Percentiles rank a stretch among this genome's conserved stretches.
phyloP scores from a whole-genome alignment of 1,140 invertebrate species.

The Zaprionus ghesquierei region DNA sequence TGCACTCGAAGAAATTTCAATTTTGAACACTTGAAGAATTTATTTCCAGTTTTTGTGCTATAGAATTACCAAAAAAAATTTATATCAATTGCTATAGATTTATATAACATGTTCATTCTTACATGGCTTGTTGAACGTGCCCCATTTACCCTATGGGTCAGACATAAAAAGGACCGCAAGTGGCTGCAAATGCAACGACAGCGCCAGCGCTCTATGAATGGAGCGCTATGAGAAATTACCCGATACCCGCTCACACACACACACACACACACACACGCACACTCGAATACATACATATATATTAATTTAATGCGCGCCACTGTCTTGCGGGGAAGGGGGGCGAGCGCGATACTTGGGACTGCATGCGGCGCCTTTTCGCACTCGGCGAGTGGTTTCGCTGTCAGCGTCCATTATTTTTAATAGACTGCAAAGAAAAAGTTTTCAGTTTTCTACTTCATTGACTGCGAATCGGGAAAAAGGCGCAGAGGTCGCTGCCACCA shows the following conservation, averaged over 20 bases:
- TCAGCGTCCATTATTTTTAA: conserved; percentile 78
- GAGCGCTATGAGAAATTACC: conserved; percentile 29
- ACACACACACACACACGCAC: background rate
- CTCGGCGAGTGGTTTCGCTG: conserved; percentile 57
- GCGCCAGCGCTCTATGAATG: conserved; percentile 18
- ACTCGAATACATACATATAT: conserved; percentile 8
- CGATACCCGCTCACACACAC: background rate
- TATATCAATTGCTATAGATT: background rate
- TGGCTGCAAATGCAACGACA: conserved; percentile 1
- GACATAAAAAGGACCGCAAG: background rate
- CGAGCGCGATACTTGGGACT: background rate
- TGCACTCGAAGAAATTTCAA: no score
- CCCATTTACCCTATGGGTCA: conserved; percentile 9
- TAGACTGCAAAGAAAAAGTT: conserved; percentile 78
- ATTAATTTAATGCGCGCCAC: conserved; percentile 57
- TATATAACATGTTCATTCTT: background rate
- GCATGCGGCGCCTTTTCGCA: conserved; percentile 50
- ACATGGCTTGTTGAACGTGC: background rate
- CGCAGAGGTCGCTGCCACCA: conserved; percentile 33
- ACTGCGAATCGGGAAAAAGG: conserved; percentile 72
- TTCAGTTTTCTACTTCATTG: conserved; percentile 80
- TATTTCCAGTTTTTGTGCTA: no score
- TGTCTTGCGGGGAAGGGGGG: conserved; percentile 10
- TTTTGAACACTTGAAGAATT: no score
- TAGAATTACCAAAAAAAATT: no score